Base-by-base conservation (phyloP, 2,888 invertebrate genomes). In the Frankliniella intonsa region DNA sequence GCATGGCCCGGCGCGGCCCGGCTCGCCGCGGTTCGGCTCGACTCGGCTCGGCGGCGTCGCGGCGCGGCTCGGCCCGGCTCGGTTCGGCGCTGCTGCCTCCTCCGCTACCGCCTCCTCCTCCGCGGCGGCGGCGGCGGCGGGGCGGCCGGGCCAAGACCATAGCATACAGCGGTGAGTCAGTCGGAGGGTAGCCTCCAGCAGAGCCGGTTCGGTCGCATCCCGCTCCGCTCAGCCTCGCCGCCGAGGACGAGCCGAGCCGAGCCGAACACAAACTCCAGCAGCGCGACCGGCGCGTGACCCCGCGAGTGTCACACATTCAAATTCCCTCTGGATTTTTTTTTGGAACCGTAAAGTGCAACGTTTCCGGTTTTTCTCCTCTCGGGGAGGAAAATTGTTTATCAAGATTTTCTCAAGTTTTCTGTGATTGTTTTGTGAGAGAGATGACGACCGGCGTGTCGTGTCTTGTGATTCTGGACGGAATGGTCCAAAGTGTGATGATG, bases 101-200 rank as follows among this genome's bases (percentile, higher is more conserved):
- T 3, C 69, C 69, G 2, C 69, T 22, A 12, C 25, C 69, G 25
- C 69, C 69, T 7, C 69, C n/a, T n/a, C 69, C 3, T 22, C 69
- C 2, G 38, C 38, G 38, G 38, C 38, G 38, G 38, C n/a, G 55
- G 55, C 55, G 62, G 62, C 62, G 69, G 69, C 69, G 69, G 69
- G 69, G 69, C 69, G 69, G 69, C 22, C 69, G 11, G 69, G 25
- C 22, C 22, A 22, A 38, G 38, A 38, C 65, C 22, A 22, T 12
- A 22, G 69, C 69, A 10, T n/a, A 12, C 22, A 22, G 69, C 69
- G 69, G 69, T 76, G 69, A 76, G 69, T 76, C 69, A 76, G 69
- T 76, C 69, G 69, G 69, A 76, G 69, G 69, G 69, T 22, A 76
- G 9, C 69, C 69, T 76, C 69, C 69, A 76, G 69, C 69, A 12